phyloP scores from a whole-genome alignment of 2,113 vertebrate genomes.

The Cyanoramphus novaezelandiae region DNA sequence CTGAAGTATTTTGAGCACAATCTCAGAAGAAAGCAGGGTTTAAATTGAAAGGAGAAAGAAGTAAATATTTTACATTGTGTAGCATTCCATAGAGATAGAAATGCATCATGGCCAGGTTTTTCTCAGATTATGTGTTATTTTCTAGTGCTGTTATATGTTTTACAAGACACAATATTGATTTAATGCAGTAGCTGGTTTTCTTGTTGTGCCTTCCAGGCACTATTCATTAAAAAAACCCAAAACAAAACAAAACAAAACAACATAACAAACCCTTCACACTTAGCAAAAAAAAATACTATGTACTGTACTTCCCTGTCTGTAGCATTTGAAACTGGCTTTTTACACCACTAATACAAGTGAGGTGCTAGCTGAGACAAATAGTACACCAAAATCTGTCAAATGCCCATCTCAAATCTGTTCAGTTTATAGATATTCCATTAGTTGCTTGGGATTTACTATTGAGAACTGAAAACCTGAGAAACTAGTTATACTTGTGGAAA shows the following conservation, averaged over 20 bases:
- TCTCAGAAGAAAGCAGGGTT: constrained; percentile 3
- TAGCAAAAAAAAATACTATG: background rate
- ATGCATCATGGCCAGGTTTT: constrained; percentile 48
- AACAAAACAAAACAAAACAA: background rate
- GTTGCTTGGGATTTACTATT: background rate
- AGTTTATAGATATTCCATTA: background rate
- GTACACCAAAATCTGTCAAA: background rate
- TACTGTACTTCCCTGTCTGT: background rate
- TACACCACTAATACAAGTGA: background rate
- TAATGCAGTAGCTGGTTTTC: constrained; percentile 46
- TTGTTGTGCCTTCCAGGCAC: constrained; percentile 55
- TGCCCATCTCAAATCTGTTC: background rate
- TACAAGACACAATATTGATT: constrained; percentile 67
- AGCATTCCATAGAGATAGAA: constrained; percentile 46
- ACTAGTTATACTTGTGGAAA: background rate
- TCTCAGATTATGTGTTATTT: constrained; percentile 63
- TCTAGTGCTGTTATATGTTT: constrained; percentile 53
- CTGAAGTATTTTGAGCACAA: background rate
- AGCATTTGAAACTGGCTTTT: background rate
- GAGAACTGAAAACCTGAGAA: background rate
- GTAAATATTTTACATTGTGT: constrained; percentile 35
- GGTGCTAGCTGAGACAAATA: background rate
- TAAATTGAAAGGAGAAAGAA: constrained; percentile 17
- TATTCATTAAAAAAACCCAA: background rate
- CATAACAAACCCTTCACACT: background rate